phyloP scores from a whole-genome alignment of 1,140 invertebrate genomes.

The Eriocheir sinensis region DNA sequence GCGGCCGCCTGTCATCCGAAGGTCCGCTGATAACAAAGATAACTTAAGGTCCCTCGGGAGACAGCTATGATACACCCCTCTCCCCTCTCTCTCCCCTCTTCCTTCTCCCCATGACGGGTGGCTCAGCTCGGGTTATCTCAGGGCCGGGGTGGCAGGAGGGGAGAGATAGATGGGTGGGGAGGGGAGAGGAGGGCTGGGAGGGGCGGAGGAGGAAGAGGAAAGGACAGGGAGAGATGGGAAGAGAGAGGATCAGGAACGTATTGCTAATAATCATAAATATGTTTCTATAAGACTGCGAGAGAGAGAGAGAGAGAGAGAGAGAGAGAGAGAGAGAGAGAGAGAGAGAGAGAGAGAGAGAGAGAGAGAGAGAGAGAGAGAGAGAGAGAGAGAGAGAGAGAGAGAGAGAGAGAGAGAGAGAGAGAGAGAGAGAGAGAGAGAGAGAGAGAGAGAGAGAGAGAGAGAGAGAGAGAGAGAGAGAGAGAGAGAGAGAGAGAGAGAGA shows the following conservation, averaged over 20 bases:
- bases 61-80: not conserved
- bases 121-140: constrained; percentile 12
- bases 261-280: constrained; percentile 43
- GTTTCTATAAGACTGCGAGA: not conserved
- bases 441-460: no score
- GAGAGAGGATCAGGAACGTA: not conserved
- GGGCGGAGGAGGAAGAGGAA: not conserved
- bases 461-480: not conserved
- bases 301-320: constrained; percentile 45
- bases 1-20: not conserved
- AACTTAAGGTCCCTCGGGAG: not conserved
- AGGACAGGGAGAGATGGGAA: not conserved
- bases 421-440: no score
- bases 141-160: not conserved
- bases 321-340: constrained; percentile 30
- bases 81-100: not conserved
- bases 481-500: not conserved
- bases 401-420: no score
- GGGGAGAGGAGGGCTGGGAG: not conserved
- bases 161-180: not conserved
- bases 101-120: not conserved
- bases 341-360: constrained; percentile 34
- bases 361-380: not conserved
- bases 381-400: no score
- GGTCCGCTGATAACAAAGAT: not conserved